phyloP scores from a whole-genome alignment of 2,888 invertebrate species.

The Gisinianus flammeolus region DNA sequence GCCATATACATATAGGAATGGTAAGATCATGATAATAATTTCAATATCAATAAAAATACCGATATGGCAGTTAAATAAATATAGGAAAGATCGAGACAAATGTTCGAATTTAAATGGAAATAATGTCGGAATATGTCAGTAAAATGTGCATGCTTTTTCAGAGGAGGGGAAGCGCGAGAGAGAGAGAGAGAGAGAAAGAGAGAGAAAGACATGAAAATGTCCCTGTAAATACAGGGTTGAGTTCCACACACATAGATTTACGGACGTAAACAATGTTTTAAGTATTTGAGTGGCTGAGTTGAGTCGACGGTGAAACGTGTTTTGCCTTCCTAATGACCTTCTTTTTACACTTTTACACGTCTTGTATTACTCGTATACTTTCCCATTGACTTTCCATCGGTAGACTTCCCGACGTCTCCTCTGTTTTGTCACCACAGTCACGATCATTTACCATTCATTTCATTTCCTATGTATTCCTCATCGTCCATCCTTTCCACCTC shows the following conservation, averaged over 20 bases:
- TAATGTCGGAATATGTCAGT: too few relatives aligned
- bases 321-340: constrained; percentile 11
- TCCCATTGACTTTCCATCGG: not conserved
- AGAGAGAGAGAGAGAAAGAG: not conserved
- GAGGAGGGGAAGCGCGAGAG: not conserved
- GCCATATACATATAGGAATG: too few relatives aligned
- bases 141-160: too few relatives aligned
- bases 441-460: not conserved
- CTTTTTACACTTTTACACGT: too few relatives aligned
- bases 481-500: not conserved
- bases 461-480: not conserved
- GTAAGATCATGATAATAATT: too few relatives aligned
- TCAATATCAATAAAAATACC: too few relatives aligned
- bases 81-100: too few relatives aligned
- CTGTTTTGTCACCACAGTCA: constrained; percentile 10
- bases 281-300: constrained; percentile 14
- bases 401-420: not conserved
- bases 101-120: too few relatives aligned
- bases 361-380: too few relatives aligned
- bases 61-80: too few relatives aligned
- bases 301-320: not conserved
- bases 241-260: not conserved
- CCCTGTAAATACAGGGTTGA: not conserved
- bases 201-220: not conserved
- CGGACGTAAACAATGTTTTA: constrained; percentile 16